Conservation (phyloP, 1,140 invertebrate genomes). For the Drosophila cardini region DNA sequence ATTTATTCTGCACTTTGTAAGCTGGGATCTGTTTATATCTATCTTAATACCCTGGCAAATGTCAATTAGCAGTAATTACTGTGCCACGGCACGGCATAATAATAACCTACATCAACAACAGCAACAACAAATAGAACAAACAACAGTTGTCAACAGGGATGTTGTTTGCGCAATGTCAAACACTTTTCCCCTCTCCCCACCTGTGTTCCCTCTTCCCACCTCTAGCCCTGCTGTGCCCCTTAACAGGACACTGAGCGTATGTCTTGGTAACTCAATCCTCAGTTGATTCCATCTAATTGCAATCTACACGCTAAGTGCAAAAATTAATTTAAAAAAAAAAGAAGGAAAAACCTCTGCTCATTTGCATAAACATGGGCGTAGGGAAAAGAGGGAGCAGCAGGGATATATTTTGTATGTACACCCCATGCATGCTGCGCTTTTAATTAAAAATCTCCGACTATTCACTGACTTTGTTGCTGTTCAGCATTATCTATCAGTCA, state of each 20-base stretch:
- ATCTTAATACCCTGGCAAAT: constrained; percentile 54
- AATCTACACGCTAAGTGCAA: constrained; percentile 76
- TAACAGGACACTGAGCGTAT: constrained; percentile 18
- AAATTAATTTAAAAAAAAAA: constrained; percentile 71
- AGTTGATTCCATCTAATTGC: constrained; percentile 59
- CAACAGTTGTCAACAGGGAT: constrained; percentile 31
- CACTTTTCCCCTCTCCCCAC: neutral
- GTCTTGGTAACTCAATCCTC: constrained; percentile 61
- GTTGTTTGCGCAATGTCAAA: constrained; percentile 35
- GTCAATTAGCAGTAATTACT: constrained; percentile 80
- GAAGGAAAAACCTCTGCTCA: constrained; percentile 44
- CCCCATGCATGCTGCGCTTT: constrained; percentile 66
- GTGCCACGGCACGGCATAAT: constrained; percentile 63
- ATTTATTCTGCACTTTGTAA: neutral
- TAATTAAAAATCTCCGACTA: constrained; percentile 69
- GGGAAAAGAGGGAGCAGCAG: neutral
- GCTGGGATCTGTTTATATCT: constrained; percentile 27
- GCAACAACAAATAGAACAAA: constrained; percentile 43
- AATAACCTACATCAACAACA: constrained; percentile 59
- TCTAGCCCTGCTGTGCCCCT: constrained; percentile 13
- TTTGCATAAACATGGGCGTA: constrained; percentile 52
- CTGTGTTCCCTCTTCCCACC: neutral
- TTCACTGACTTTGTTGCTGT: constrained; percentile 10
- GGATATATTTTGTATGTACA: neutral
- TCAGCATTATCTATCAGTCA: constrained; percentile 12